Evolutionary conservation across 2,888 invertebrate genomes (phyloP).

Genomic region (Drosophila pseudotakahashii): DNA sequence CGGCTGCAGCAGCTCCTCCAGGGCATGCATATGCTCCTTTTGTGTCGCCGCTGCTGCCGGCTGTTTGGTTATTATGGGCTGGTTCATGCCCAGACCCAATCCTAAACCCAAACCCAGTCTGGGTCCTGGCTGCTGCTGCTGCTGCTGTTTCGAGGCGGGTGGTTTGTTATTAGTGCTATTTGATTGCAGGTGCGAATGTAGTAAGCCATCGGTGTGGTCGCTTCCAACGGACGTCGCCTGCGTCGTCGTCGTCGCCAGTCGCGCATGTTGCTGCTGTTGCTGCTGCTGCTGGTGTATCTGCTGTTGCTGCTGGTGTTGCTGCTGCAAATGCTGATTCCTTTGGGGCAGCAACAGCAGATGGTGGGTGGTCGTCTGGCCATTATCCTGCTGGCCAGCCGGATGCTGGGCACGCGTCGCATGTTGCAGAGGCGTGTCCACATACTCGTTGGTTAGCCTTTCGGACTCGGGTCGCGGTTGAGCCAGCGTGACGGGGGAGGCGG

Average conservation of each 20-base stretch:
- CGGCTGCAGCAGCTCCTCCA: slow-evolving; percentile 85
- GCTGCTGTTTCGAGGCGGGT: slow-evolving; percentile 66
- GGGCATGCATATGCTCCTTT: slow-evolving; percentile 83
- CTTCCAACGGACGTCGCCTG: slow-evolving; percentile 57
- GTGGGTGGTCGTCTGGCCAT: slow-evolving; percentile 85
- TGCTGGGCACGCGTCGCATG: slow-evolving; percentile 85
- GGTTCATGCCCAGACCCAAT: slow-evolving; percentile 38
- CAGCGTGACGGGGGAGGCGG: slow-evolving; percentile 85
- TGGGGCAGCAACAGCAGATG: slow-evolving; percentile 86
- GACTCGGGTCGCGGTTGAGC: slow-evolving; percentile 92
- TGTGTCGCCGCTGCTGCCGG: too few relatives aligned
- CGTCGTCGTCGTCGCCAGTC: slow-evolving; percentile 58
- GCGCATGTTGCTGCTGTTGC: slow-evolving; percentile 56
- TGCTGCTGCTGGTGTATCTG: slow-evolving; percentile 83
- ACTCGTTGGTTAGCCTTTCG: slow-evolving; percentile 95
- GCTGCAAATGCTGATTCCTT: slow-evolving; percentile 86
- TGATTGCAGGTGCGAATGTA: slow-evolving; percentile 77
- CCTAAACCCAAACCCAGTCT: slow-evolving; percentile 32
- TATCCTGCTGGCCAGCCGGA: slow-evolving; percentile 84
- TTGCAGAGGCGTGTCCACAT: slow-evolving; percentile 93
- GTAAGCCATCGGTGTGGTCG: slow-evolving; percentile 85
- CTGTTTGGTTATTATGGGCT: slow-evolving; percentile 86
- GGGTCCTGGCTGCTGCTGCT: slow-evolving; percentile 21
- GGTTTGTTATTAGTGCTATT: slow-evolving; percentile 51
- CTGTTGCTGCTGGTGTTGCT: slow-evolving; percentile 69